phyloP scores from a whole-genome alignment of 2,888 invertebrate genomes.

The Drosophila robusta region DNA sequence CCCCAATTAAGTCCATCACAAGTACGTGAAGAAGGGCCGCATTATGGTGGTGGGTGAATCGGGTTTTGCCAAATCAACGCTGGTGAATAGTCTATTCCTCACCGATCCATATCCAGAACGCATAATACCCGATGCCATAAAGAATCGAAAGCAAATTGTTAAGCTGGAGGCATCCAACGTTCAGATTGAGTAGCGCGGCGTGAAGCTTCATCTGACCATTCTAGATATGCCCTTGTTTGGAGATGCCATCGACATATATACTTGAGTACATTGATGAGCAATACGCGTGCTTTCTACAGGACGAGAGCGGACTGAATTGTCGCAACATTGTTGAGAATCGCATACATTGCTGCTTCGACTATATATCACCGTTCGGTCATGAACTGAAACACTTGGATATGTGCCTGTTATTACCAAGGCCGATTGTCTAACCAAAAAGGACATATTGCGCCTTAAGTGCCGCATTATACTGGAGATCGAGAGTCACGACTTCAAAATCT shows the following conservation, averaged over 20 bases:
- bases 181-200: constrained; percentile 98
- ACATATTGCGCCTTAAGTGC: constrained; percentile 93
- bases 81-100: constrained; percentile 97
- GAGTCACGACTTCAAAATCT: constrained; percentile 96
- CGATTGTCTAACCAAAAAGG: constrained; percentile 96
- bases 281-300: constrained; percentile 95
- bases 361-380: constrained; percentile 98
- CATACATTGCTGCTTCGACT: constrained; percentile 99
- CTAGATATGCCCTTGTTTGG: constrained; percentile 99
- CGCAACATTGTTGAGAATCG: constrained; percentile 98
- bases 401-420: constrained; percentile 99
- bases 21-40: constrained; percentile 98
- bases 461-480: constrained; percentile 96
- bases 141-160: constrained; percentile 96
- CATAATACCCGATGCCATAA: constrained; percentile 94
- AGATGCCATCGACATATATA: constrained; percentile 97
- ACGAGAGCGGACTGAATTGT: constrained; percentile 97
- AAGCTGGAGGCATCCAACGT: constrained; percentile 98
- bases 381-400: constrained; percentile 96
- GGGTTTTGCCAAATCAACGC: constrained; percentile 97
- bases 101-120: constrained; percentile 98
- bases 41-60: constrained; percentile 98
- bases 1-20: constrained; percentile 98
- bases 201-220: constrained; percentile 95
- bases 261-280: constrained; percentile 99